A percentile compares a stretch with the other conserved stretches of the same genome.
phyloP scores from a whole-genome alignment of 1,140 invertebrate species.

The Brachionus calyciflorus region DNA sequence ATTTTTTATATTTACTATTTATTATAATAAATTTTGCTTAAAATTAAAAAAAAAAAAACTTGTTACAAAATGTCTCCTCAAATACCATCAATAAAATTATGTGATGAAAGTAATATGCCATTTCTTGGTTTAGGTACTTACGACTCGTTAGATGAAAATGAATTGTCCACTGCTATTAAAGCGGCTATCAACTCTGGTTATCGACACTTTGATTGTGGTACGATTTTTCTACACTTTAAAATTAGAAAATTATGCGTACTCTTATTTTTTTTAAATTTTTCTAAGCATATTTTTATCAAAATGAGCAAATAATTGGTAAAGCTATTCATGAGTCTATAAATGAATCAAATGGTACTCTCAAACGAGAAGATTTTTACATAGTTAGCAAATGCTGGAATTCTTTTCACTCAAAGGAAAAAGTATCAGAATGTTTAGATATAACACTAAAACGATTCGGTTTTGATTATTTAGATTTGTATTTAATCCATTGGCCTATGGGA shows the following conservation, averaged over 20 bases:
- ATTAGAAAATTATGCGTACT: neutral
- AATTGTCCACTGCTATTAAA: constrained; percentile 4
- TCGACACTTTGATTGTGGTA: constrained; percentile 40
- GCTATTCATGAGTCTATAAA: constrained; percentile 6
- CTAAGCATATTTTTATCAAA: constrained; percentile 39
- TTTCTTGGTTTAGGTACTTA: constrained; percentile 25
- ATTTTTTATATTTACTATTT: neutral
- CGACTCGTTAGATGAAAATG: neutral
- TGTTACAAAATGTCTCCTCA: neutral
- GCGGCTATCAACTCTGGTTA: constrained; percentile 8
- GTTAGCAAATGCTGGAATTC: constrained; percentile 38
- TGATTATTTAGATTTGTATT: constrained; percentile 56
- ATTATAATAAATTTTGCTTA: neutral
- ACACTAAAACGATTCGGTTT: constrained; percentile 54
- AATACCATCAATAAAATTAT: neutral
- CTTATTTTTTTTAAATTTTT: neutral
- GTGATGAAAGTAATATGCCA: neutral
- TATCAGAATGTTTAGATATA: constrained; percentile 51
- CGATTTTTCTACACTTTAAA: neutral
- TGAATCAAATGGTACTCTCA: constrained; percentile 8
- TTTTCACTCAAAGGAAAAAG: constrained; percentile 21
- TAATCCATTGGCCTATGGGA: constrained; percentile 58
- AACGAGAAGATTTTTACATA: constrained; percentile 21
- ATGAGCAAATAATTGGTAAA: constrained; percentile 37
- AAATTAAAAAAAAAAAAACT: neutral